Evolutionary conservation across 2,113 vertebrate genomes (phyloP), one percentile per base, ranked within the genome.

Genomic region (Eolophus roseicapilla): DNA sequence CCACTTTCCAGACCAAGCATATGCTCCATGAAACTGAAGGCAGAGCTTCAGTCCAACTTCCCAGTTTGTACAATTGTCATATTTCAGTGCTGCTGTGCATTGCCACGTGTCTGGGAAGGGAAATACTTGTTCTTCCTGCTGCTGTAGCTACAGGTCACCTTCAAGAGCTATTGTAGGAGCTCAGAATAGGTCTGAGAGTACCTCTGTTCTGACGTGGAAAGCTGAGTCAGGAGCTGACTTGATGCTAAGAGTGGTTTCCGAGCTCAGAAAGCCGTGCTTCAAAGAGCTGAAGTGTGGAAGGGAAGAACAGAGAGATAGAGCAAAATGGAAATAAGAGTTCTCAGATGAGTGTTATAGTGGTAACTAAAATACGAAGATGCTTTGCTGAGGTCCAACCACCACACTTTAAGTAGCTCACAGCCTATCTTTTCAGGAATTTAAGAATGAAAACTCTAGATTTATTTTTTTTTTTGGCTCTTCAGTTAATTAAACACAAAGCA

Each of bases 251-350:
- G 75, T 60, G 64, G 28, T 81, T 96, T 95, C 76, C 23, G 47
- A 81, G 71, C 75, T 92, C 18, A 5, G 12, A 90, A 88, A 90
- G 68, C 75, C 64, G 23, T 57, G 90, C 71, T 90, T 93, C 82
- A 75, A 35, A 87, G 88, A 50, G 49, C 87, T 86, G 52, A 65
- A 87, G 87, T 60, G 65, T 92, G 77, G 94, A 90, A 94, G 75
- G 85, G 31, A 37, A 90, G 88, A 85, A 92, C 4, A 90, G 90
- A 93, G 91, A 94, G 52, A 77, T 7, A 71, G 49, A 86, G 47
- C 25, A 83, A 90, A 94, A 86, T 1, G 16, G 64, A 95, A 95
- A 44, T n/a, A 73, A 64, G 37, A 73, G 10, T 69, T 96, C 71
- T 93, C 85, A 83, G 82, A 53, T 82, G 33, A 0, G 1, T 53